phyloP scores from a whole-genome alignment of 2,113 vertebrate species.

The Myrmophylax atrothorax region DNA sequence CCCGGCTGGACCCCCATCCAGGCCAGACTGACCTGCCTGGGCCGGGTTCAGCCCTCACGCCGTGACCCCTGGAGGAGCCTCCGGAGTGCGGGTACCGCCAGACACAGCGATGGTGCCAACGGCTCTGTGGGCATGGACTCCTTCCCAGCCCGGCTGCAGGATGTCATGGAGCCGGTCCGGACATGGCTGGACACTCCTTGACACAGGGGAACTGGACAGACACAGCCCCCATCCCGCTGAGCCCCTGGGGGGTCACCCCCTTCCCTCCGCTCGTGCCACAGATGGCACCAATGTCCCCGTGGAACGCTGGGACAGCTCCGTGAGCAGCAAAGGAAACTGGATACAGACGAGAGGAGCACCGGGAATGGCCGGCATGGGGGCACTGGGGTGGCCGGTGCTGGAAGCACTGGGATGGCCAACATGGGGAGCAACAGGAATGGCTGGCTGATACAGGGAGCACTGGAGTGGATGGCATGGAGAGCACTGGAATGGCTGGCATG shows the following conservation, averaged over 20 bases:
- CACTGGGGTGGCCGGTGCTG: neutral
- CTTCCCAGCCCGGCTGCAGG: neutral
- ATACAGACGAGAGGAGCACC: accelerated
- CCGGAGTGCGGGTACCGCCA: neutral
- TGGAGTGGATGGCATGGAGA: neutral
- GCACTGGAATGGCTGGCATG: neutral
- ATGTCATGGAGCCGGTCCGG: neutral
- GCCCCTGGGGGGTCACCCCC: accelerated
- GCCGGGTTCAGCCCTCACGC: neutral
- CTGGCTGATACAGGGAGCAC: neutral
- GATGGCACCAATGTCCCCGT: neutral
- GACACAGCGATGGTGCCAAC: neutral
- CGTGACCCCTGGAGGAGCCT: neutral
- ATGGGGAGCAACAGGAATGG: neutral
- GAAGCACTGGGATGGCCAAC: neutral
- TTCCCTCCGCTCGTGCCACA: accelerated
- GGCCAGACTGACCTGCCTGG: neutral
- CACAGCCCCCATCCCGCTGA: neutral
- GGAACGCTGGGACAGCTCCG: neutral
- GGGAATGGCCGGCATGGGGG: neutral
- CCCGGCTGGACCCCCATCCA: neutral
- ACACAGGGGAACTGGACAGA: neutral
- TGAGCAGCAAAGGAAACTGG: neutral
- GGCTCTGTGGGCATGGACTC: neutral
- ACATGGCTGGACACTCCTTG: neutral